Evolutionary conservation across 2,888 invertebrate genomes (phyloP).

Genomic region (Heterodera filipjevi): DNA sequence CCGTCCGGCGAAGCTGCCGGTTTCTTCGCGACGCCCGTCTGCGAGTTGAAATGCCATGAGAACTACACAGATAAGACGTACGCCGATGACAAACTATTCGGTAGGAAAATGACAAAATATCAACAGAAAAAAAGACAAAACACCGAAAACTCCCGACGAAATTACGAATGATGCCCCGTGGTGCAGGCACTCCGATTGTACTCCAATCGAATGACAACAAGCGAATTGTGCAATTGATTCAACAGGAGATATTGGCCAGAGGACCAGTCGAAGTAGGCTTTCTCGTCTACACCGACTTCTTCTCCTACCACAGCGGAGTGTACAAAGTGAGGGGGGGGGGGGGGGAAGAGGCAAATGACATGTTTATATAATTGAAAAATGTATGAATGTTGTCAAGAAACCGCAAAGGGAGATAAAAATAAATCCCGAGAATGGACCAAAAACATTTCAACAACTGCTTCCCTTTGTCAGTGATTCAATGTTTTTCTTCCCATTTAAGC

Average conservation of each 20-base stretch:
- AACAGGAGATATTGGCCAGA: slow-evolving; percentile 57
- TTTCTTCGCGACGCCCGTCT: slow-evolving; percentile 72
- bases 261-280: slow-evolving; percentile 63
- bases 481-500: not conserved
- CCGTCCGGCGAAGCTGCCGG: slow-evolving; percentile 89
- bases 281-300: slow-evolving; percentile 61
- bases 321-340: slow-evolving; percentile 12
- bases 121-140: too few species aligned
- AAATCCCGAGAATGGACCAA: too few species aligned
- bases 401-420: too few species aligned
- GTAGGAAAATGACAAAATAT: slow-evolving; percentile 32
- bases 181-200: not conserved
- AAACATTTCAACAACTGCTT: too few species aligned
- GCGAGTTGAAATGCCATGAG: slow-evolving; percentile 74
- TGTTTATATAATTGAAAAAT: too few species aligned
- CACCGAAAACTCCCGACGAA: too few species aligned
- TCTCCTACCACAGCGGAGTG: slow-evolving; percentile 2
- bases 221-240: slow-evolving; percentile 21
- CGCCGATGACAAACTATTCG: slow-evolving; percentile 69
- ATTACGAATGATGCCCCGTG: not conserved
- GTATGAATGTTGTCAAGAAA: too few species aligned
- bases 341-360: too few species aligned
- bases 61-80: slow-evolving; percentile 75
- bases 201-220: not conserved
- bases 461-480: not conserved